These are phyloP conservation scores for Muscidifurax raptorellus DNA, from an alignment of 1,140 invertebrate species.

Conservation along the genomic window DNA sequence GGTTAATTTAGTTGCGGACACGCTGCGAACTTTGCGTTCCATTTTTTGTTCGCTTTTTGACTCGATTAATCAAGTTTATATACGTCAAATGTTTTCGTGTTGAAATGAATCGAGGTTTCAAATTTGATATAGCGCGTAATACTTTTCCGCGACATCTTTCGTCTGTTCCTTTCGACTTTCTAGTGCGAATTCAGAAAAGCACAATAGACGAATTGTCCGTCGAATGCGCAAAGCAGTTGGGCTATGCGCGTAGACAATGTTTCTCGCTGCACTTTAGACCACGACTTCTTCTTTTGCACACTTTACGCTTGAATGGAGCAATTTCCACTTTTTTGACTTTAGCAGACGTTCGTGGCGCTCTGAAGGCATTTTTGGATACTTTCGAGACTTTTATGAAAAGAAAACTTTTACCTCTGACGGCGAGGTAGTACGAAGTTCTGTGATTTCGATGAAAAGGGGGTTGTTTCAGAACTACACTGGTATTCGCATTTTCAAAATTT, in stretches of 20 bases:
- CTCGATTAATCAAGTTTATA: neutral
- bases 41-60: neutral
- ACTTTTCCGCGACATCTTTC: neutral
- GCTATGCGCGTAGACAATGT: constrained; percentile 1
- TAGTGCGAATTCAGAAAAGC: neutral
- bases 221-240: constrained; percentile 18
- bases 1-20: neutral
- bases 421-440: neutral
- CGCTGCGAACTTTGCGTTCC: neutral
- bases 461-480: neutral
- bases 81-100: too few species aligned
- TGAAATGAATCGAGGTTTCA: too few species aligned
- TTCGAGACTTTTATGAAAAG: constrained; percentile 22
- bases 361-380: neutral
- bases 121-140: neutral
- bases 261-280: neutral
- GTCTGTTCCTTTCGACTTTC: neutral
- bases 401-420: neutral
- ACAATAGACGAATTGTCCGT: constrained; percentile 34
- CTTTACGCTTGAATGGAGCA: constrained; percentile 33
- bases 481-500: neutral
- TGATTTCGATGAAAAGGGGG: neutral
- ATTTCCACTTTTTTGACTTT: constrained; percentile 38
- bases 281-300: neutral
- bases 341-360: neutral